These are phyloP conservation scores for Conus ventricosus DNA, from an alignment of 1,140 invertebrate species.

Conservation along the genomic window DNA sequence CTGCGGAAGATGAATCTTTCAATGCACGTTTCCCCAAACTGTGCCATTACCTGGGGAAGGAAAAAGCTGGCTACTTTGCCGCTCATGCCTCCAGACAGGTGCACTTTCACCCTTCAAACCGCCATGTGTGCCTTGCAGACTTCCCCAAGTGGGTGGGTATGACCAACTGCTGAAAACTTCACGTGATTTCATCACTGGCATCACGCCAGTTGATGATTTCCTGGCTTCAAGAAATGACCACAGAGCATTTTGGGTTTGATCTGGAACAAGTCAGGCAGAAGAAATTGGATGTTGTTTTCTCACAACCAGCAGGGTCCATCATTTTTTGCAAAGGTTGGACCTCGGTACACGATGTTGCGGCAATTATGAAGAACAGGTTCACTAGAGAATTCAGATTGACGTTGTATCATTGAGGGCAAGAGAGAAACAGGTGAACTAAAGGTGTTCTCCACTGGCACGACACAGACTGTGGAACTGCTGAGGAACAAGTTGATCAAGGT, in stretches of 20 bases:
- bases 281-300: constrained; percentile 40
- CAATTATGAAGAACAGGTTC: constrained; percentile 46
- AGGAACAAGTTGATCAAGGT: neutral
- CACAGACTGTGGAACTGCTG: neutral
- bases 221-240: constrained; percentile 31
- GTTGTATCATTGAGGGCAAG: constrained; percentile 57
- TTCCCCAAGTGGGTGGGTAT: constrained; percentile 36
- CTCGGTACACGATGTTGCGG: constrained; percentile 51
- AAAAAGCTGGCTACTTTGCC: constrained; percentile 60
- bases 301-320: constrained; percentile 53
- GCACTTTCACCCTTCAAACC: constrained; percentile 62
- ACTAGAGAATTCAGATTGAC: constrained; percentile 13
- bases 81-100: constrained; percentile 49
- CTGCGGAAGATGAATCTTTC: constrained; percentile 55
- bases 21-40: constrained; percentile 46
- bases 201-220: constrained; percentile 57
- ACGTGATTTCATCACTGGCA: constrained; percentile 59
- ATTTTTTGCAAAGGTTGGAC: constrained; percentile 53
- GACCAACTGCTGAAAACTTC: constrained; percentile 59
- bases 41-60: constrained; percentile 59
- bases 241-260: constrained; percentile 18
- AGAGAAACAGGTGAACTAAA: constrained; percentile 50
- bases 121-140: constrained; percentile 46
- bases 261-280: constrained; percentile 46
- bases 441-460: constrained; percentile 41